Conservation (phyloP, 2,888 invertebrate genomes). For the Cyclophora punctaria region DNA sequence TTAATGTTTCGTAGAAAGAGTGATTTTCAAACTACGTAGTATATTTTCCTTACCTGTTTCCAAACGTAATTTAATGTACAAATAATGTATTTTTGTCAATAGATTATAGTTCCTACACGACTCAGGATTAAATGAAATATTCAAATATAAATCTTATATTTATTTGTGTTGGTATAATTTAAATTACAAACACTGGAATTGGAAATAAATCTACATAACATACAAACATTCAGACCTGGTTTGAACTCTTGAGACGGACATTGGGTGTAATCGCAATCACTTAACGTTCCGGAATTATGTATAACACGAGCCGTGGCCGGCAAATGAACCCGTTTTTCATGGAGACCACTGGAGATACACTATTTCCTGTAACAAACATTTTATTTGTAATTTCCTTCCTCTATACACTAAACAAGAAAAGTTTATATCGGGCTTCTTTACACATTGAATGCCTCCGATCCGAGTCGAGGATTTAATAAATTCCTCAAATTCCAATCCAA, state of each 20-base stretch:
- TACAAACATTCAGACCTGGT: slow-evolving; percentile 53
- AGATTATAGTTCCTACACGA: slow-evolving; percentile 30
- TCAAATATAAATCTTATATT: slow-evolving; percentile 59
- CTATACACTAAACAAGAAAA: no score
- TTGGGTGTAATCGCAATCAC: slow-evolving; percentile 37
- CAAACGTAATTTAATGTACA: slow-evolving; percentile 1
- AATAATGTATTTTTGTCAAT: slow-evolving; percentile 23
- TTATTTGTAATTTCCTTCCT: neutral
- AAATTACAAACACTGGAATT: slow-evolving; percentile 57
- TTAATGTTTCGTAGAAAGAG: no score
- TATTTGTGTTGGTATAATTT: slow-evolving; percentile 51
- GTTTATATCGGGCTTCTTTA: no score
- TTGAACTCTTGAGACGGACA: slow-evolving; percentile 56
- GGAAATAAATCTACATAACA: slow-evolving; percentile 52
- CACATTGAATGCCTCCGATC: no score
- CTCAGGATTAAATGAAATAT: slow-evolving; percentile 52
- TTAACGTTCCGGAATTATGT: slow-evolving; percentile 27
- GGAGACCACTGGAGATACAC: slow-evolving; percentile 22
- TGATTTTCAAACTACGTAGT: no score
- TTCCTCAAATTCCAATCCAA: no score
- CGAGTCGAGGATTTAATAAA: no score
- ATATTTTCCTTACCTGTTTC: no score
- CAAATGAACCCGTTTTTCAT: slow-evolving; percentile 41
- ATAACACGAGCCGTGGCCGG: slow-evolving; percentile 25
- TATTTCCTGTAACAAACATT: slow-evolving; percentile 61